Evolutionary conservation across 2,113 vertebrate genomes (phyloP), one percentile per base, ranked within the genome.

Genomic region (Lynx canadensis): DNA sequence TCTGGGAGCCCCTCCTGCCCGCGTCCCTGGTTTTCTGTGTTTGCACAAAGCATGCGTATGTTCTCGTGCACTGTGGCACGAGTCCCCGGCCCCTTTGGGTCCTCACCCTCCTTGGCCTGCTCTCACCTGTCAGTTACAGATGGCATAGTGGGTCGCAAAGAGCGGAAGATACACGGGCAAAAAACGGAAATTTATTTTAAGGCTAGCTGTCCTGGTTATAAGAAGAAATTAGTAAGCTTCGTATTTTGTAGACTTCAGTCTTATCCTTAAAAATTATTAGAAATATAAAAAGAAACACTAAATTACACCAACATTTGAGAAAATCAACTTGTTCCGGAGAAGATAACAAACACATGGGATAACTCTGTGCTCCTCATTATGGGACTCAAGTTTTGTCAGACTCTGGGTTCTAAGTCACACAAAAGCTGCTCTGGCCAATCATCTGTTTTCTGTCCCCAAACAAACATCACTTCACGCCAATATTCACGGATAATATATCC

Each of bases 111-210:
- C 69, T 41, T 82, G 41, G 82, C 52, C 79, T 84, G 48, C 18
- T 73, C 33, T 50, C 69, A 29, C 11, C 36, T 85, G 7, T 69
- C 55, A 23, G 6, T 25, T 66, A n/a, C 7, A 65, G 31, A 52
- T 4, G 13, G 7, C 1, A 45, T 4, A 0, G 0, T 25, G 25
- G 4, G 25, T 21, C 36, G 3, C 0, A 27, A 48, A 66, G 19
- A 52, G 0, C 14, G 4, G 66, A 89, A 96, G 88, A n/a, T 4
- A 38, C 12, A 65, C 23, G 3, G 50, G 0, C 7, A 38, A 36
- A n/a, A 41, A n/a, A 38, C 29, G 79, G 83, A 94, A 45, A 79
- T 45, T 23, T 36, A 95, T 82, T 1, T 1, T 0, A 66, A 0
- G n/a, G 31, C 0, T 50, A 21, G 52, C 68, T 10, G 71, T 78